Conservation (phyloP, 2,113 vertebrate genomes). For the Lichenostomus cassidix region DNA sequence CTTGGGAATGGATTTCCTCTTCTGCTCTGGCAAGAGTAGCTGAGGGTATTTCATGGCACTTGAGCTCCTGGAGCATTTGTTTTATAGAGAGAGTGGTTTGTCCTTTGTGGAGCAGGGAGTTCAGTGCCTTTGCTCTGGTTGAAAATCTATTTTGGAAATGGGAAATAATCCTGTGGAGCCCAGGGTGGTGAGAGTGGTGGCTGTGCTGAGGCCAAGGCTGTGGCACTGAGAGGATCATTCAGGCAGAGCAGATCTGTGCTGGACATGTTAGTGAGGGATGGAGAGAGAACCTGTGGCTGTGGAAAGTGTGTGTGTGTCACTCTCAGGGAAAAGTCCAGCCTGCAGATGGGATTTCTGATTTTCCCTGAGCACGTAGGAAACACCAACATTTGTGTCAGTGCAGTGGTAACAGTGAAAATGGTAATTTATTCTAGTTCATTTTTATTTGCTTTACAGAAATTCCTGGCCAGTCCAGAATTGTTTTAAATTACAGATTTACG, state of each 20-base stretch:
- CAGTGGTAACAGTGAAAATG: background rate
- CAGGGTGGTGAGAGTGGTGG: background rate
- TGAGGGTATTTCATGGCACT: background rate
- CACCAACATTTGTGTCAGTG: accelerated
- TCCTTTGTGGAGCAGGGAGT: background rate
- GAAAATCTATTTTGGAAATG: background rate
- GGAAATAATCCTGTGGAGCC: background rate
- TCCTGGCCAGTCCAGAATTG: background rate
- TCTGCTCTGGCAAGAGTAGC: background rate
- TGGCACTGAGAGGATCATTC: background rate
- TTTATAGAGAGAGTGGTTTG: background rate
- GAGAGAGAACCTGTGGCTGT: background rate
- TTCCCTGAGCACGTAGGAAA: background rate
- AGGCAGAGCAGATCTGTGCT: background rate
- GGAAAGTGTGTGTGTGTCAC: background rate
- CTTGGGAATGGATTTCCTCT: background rate
- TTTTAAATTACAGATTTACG: background rate
- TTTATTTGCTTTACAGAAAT: background rate
- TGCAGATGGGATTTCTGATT: background rate
- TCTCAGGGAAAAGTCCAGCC: background rate
- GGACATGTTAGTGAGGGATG: background rate
- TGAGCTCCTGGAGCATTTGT: background rate
- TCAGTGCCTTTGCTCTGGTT: background rate
- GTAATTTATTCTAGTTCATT: background rate
- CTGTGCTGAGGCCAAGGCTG: background rate